Percentiles rank a stretch among this genome's conserved stretches.
These are phyloP conservation scores for Dioctria linearis DNA, from an alignment of 2,888 invertebrate genomes.

Conservation along the genomic window DNA sequence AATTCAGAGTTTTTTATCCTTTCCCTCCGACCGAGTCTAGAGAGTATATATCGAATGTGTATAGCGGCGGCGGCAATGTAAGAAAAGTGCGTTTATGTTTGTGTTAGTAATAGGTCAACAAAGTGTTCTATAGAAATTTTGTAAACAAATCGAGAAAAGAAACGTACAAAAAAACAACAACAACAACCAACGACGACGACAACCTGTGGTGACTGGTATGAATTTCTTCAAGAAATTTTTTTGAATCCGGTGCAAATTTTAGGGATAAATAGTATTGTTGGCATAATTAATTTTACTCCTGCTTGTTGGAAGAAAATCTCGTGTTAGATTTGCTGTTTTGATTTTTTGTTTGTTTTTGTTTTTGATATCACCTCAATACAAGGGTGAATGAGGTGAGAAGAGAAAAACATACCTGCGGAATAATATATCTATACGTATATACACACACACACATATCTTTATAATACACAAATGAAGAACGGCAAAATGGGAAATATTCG, in stretches of 20 bases:
- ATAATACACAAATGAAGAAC: conserved; percentile 60
- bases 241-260: neutral
- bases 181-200: neutral
- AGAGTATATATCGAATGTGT: too few relatives aligned
- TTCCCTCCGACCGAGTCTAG: too few relatives aligned
- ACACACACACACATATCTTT: too few relatives aligned
- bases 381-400: too few relatives aligned
- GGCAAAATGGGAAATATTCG: conserved; percentile 69
- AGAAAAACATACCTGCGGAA: neutral
- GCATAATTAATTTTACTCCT: too few relatives aligned
- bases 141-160: conserved; percentile 47
- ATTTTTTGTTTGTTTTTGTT: neutral
- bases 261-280: too few relatives aligned
- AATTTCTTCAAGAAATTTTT: neutral
- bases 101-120: conserved; percentile 43
- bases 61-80: too few relatives aligned
- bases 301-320: too few relatives aligned
- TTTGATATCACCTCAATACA: neutral
- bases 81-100: neutral
- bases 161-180: neutral
- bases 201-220: conserved; percentile 3
- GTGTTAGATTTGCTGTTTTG: neutral
- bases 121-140: conserved; percentile 40
- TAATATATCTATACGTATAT: too few relatives aligned
- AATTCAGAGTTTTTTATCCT: too few relatives aligned